Percentiles rank a stretch among this genome's conserved stretches.
Evolutionary conservation across 2,888 invertebrate species (phyloP).

Genomic region (Xylophagus ater): DNA sequence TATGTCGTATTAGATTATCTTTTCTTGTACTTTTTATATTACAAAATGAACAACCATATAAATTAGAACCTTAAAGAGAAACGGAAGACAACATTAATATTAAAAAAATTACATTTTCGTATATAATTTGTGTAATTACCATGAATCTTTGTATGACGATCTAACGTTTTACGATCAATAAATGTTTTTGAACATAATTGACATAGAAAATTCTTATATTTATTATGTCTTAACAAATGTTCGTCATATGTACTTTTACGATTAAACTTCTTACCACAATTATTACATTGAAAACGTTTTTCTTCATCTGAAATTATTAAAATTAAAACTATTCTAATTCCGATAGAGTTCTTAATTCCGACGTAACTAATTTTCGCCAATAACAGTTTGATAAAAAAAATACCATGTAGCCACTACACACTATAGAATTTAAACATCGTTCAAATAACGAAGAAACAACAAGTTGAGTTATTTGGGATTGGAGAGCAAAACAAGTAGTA

Average conservation of each 20-base stretch:
- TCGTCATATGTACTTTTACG: slow-evolving; percentile 47
- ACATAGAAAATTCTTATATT: slow-evolving; percentile 48
- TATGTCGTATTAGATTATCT: slow-evolving; percentile 66
- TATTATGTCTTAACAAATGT: slow-evolving; percentile 45
- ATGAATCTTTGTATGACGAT: slow-evolving; percentile 58
- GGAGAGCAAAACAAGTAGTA: too few relatives aligned
- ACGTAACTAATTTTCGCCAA: too few relatives aligned
- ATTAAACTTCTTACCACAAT: slow-evolving; percentile 50
- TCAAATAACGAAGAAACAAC: too few relatives aligned
- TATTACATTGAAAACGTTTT: slow-evolving; percentile 45
- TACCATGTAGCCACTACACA: too few relatives aligned
- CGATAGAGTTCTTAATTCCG: too few relatives aligned
- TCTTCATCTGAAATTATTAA: slow-evolving; percentile 33
- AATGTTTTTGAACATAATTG: slow-evolving; percentile 55
- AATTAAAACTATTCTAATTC: too few relatives aligned
- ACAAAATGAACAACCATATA: slow-evolving; percentile 61
- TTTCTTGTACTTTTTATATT: slow-evolving; percentile 58
- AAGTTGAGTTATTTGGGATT: too few relatives aligned
- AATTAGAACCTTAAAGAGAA: slow-evolving; percentile 47
- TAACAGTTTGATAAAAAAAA: too few relatives aligned
- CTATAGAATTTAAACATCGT: too few relatives aligned
- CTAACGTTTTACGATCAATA: slow-evolving; percentile 54
- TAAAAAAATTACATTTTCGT: slow-evolving; percentile 15
- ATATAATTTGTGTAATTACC: too few relatives aligned
- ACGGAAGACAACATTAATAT: slow-evolving; percentile 1